Conservation (phyloP, 2,888 invertebrate species). For the Stictocephala bisonia region DNA sequence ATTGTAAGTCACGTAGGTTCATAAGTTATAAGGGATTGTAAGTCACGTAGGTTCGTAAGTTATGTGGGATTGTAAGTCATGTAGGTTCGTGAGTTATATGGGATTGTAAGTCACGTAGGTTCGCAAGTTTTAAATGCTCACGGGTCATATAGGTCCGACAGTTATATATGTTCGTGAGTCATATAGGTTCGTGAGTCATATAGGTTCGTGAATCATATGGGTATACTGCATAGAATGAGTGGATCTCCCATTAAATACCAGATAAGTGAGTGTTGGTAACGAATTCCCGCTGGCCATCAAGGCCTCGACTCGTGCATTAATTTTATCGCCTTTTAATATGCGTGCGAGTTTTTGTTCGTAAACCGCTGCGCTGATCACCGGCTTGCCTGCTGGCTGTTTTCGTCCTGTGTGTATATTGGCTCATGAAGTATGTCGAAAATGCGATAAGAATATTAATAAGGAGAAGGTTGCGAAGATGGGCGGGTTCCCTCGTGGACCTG, state of each 20-base stretch:
- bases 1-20: no score
- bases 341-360: slow-evolving; percentile 34
- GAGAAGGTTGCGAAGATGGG: slow-evolving; percentile 30
- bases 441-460: slow-evolving; percentile 42
- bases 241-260: slow-evolving; percentile 19
- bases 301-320: slow-evolving; percentile 16
- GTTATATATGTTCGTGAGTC: no score
- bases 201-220: no score
- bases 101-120: no score
- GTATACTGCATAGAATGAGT: no score
- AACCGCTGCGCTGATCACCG: slow-evolving; percentile 14
- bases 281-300: not conserved
- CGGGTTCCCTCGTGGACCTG: slow-evolving; percentile 25
- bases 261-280: slow-evolving; percentile 21
- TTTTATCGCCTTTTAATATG: slow-evolving; percentile 40
- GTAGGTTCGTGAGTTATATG: no score
- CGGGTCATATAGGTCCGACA: no score
- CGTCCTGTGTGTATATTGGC: slow-evolving; percentile 41
- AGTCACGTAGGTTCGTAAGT: no score
- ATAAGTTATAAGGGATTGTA: no score
- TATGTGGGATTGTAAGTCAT: no score
- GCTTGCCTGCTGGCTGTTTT: slow-evolving; percentile 21
- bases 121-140: no score
- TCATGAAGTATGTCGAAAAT: slow-evolving; percentile 38
- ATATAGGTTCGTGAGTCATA: no score